Evolutionary conservation across 2,797 vertebrate species (phyloP).

Genomic region (Phrynocephalus vlangalii): DNA sequence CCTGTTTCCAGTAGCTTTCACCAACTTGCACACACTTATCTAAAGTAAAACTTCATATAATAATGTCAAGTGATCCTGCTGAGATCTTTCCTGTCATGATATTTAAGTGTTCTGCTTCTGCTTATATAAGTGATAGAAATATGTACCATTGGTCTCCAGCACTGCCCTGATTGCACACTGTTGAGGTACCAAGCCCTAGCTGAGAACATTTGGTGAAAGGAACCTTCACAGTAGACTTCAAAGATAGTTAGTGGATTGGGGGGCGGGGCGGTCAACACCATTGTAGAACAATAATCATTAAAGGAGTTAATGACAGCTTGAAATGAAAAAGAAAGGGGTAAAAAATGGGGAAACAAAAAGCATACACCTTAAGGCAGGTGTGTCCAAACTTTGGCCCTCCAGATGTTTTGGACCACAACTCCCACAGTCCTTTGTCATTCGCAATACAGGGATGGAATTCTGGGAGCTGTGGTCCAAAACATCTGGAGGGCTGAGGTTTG

Average conservation of each 20-base stretch:
- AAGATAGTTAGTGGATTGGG: slow-evolving; percentile 47
- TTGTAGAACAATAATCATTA: slow-evolving; percentile 63
- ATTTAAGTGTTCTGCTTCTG: slow-evolving; percentile 65
- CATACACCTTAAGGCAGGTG: slow-evolving; percentile 40
- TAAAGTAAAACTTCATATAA: slow-evolving; percentile 81
- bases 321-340: slow-evolving; percentile 39
- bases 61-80: slow-evolving; percentile 74
- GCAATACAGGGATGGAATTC: too few species aligned
- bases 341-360: slow-evolving; percentile 47
- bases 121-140: slow-evolving; percentile 69
- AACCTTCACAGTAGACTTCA: slow-evolving; percentile 43
- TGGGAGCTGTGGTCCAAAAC: too few species aligned
- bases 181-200: slow-evolving; percentile 63
- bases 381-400: too few species aligned
- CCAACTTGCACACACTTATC: slow-evolving; percentile 77
- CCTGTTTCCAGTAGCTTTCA: slow-evolving; percentile 82
- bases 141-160: slow-evolving; percentile 75
- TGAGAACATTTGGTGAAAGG: slow-evolving; percentile 56
- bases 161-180: slow-evolving; percentile 75
- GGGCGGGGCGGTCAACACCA: background rate
- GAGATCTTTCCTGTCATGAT: slow-evolving; percentile 81
- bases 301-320: slow-evolving; percentile 57
- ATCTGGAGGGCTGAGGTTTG: too few species aligned
- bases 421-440: too few species aligned
- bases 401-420: too few species aligned